Conservation (phyloP, 2,113 vertebrate genomes). For the Archocentrus centrarchus region DNA sequence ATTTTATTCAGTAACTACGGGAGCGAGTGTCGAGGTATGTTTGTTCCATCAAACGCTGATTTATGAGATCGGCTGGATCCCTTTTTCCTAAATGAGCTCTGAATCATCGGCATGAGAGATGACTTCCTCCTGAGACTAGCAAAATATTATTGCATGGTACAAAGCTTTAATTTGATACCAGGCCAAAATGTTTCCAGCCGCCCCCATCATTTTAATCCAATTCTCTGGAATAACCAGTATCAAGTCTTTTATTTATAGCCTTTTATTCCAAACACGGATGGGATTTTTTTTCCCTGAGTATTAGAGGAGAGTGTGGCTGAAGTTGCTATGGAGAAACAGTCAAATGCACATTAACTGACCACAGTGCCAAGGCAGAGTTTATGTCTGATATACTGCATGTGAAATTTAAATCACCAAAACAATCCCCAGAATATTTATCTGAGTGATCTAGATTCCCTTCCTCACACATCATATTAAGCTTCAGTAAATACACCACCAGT, state of each 20-base stretch:
- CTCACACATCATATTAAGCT: slow-evolving; percentile 30
- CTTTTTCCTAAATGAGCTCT: slow-evolving; percentile 65
- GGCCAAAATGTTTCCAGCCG: slow-evolving; percentile 72
- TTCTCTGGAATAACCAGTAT: slow-evolving; percentile 66
- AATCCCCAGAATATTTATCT: slow-evolving; percentile 31
- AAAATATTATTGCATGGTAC: slow-evolving; percentile 73
- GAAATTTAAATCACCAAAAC: slow-evolving; percentile 44
- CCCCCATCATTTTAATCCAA: slow-evolving; percentile 62
- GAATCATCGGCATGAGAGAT: slow-evolving; percentile 72
- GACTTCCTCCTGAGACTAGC: slow-evolving; percentile 70
- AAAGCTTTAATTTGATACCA: slow-evolving; percentile 75
- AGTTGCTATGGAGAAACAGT: slow-evolving; percentile 36
- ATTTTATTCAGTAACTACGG: slow-evolving; percentile 57
- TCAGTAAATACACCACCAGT: slow-evolving; percentile 31
- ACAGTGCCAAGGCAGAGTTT: slow-evolving; percentile 33
- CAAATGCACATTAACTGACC: slow-evolving; percentile 34
- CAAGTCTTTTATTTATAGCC: slow-evolving; percentile 69
- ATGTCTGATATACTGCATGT: slow-evolving; percentile 40
- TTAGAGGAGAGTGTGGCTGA: slow-evolving; percentile 34
- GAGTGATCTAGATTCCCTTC: slow-evolving; percentile 32
- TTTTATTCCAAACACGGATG: slow-evolving; percentile 50
- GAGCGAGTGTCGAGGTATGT: slow-evolving; percentile 61
- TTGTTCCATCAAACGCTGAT: slow-evolving; percentile 78
- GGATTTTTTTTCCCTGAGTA: slow-evolving; percentile 37
- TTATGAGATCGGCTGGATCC: slow-evolving; percentile 62